Conservation (phyloP, 2,888 invertebrate species). For the Phyto melanocephala region DNA sequence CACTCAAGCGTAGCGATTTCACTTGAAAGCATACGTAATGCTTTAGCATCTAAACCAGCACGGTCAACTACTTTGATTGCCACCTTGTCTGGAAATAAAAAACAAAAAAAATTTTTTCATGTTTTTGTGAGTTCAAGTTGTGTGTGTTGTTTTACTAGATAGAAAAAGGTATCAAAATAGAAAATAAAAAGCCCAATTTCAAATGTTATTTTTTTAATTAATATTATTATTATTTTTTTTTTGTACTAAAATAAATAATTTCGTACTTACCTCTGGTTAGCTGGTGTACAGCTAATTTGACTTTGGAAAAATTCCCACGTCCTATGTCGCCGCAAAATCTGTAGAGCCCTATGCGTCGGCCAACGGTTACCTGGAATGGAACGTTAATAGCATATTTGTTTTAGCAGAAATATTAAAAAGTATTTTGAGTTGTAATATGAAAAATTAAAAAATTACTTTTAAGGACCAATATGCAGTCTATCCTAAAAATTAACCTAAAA, state of each 20-base stretch:
- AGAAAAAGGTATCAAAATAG: neutral
- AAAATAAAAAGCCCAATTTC: too few relatives aligned
- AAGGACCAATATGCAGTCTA: too few relatives aligned
- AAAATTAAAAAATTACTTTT: too few relatives aligned
- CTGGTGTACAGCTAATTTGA: constrained; percentile 87
- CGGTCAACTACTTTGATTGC: constrained; percentile 88
- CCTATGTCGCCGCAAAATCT: constrained; percentile 87
- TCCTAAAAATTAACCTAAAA: too few relatives aligned
- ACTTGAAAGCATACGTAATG: constrained; percentile 83
- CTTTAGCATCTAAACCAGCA: constrained; percentile 84
- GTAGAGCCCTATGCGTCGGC: constrained; percentile 87
- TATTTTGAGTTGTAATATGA: neutral
- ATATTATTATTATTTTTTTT: too few relatives aligned
- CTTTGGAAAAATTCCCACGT: constrained; percentile 88
- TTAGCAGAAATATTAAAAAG: neutral
- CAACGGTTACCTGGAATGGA: constrained; percentile 82
- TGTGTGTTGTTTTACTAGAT: neutral
- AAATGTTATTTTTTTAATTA: too few relatives aligned
- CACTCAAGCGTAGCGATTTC: constrained; percentile 86
- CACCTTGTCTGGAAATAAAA: constrained; percentile 82
- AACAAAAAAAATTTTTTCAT: neutral
- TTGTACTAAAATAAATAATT: neutral
- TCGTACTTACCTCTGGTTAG: constrained; percentile 82
- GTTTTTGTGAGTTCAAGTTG: neutral
- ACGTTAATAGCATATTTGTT: neutral